Evolutionary conservation across 2,113 vertebrate species (phyloP), one percentile per base, ranked within the genome.

Genomic region (Podarcis cretensis): DNA sequence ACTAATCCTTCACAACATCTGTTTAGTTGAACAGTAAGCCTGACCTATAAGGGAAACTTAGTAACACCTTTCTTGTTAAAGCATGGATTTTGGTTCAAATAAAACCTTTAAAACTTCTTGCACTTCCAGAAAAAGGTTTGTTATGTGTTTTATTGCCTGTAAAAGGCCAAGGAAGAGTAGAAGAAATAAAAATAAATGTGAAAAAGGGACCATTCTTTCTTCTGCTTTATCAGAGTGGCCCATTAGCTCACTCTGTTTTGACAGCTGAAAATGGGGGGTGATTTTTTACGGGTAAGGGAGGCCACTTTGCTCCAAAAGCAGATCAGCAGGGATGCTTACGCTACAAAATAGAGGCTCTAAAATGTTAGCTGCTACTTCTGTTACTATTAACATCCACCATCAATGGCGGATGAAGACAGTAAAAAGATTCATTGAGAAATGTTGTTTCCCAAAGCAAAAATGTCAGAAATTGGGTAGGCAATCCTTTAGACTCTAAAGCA

Each of bases 81-180:
- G 21, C n/a, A 30, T 65, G 59, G 84, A 77, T 43, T 82, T 54
- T n/a, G 63, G 16, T n/a, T 77, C 35, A 32, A 86, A 54, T 43
- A 40, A 85, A 86, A 65, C 27, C 27, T 25, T 8, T 35, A 77
- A 65, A 65, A 77, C 43, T 16, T 43, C 76, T 57, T 65, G 73
- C 57, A 77, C 74, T 86, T 77, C 63, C 35, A 86, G 32, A 77
- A 77, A 65, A 85, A 40, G 73, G 32, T 30, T 77, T 85, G 84
- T 86, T 86, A 77, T 77, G 25, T 65, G 16, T 77, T 86, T 86
- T 66, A 86, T 85, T 75, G 69, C 71, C 71, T 85, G 48, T 43
- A 86, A 77, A 86, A 54, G 21, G 40, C 75, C 66, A 74, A 35
- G 54, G 65, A 54, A 75, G 16, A 37, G 25, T 40, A 66, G 25